A percentile compares a stretch with the other conserved stretches of the same genome.
Conservation (phyloP, 2,113 vertebrate species). For the Corvus moneduloides region DNA sequence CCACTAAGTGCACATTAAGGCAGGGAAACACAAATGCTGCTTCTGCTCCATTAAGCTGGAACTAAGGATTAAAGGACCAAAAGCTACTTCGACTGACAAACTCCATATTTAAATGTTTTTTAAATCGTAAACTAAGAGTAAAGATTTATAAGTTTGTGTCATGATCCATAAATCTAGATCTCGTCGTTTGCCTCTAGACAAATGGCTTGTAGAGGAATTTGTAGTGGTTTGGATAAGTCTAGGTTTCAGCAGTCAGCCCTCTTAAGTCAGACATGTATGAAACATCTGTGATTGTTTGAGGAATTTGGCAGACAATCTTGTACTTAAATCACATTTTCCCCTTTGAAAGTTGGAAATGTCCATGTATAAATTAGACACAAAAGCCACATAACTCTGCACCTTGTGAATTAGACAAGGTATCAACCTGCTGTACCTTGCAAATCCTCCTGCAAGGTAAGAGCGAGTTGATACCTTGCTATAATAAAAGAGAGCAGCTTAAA, state of each 20-base stretch:
- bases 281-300: conserved; percentile 54
- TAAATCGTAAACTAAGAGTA: background rate
- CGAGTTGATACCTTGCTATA: background rate
- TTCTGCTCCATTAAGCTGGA: conserved; percentile 1
- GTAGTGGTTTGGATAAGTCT: conserved; percentile 43
- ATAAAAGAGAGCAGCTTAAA: background rate
- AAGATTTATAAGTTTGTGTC: conserved; percentile 41
- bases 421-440: background rate
- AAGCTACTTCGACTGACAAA: background rate
- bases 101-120: conserved; percentile 31
- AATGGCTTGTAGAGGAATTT: conserved; percentile 54
- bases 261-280: conserved; percentile 36
- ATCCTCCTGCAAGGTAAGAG: background rate
- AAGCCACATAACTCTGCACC: background rate
- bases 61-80: background rate
- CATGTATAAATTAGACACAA: background rate
- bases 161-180: conserved; percentile 11
- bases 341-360: conserved; percentile 3
- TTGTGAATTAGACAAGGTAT: background rate
- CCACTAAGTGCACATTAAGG: background rate
- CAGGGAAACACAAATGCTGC: background rate
- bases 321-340: conserved; percentile 52
- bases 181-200: conserved; percentile 18
- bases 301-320: conserved; percentile 9
- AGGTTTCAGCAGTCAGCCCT: conserved; percentile 9